Percentiles rank a stretch among this genome's conserved stretches.
phyloP scores from a whole-genome alignment of 2,888 invertebrate genomes.

The Dolomedes plantarius region DNA sequence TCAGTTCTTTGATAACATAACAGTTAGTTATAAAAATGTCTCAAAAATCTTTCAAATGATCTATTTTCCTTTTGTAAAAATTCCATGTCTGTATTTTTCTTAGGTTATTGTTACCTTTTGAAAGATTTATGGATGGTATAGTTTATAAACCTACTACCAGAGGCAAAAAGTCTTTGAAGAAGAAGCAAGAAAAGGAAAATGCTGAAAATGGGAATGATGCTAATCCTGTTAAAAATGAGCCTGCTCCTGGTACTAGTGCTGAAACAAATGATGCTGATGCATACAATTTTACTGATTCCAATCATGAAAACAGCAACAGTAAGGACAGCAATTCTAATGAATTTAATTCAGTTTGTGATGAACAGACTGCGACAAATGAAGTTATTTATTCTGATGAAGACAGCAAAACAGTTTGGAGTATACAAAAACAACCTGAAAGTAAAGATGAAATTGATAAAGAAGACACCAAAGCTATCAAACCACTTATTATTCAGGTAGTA shows the following conservation, averaged over 20 bases:
- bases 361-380: slow-evolving; percentile 32
- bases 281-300: slow-evolving; percentile 62
- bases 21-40: too few species aligned
- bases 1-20: too few species aligned
- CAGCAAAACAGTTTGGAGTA: slow-evolving; percentile 67
- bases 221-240: background rate
- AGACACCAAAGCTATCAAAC: slow-evolving; percentile 60
- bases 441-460: slow-evolving; percentile 67
- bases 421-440: slow-evolving; percentile 58
- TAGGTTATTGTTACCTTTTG: slow-evolving; percentile 74
- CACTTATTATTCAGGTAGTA: slow-evolving; percentile 61
- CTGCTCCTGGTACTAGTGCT: slow-evolving; percentile 11
- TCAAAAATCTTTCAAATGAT: too few species aligned
- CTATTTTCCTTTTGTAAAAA: too few species aligned
- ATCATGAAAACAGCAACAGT: slow-evolving; percentile 66
- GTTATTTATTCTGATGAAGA: slow-evolving; percentile 61
- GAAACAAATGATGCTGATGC: slow-evolving; percentile 46
- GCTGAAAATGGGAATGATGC: slow-evolving; percentile 2
- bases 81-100: too few species aligned
- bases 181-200: slow-evolving; percentile 25
- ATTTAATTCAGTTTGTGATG: slow-evolving; percentile 44
- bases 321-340: slow-evolving; percentile 64
- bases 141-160: slow-evolving; percentile 74
- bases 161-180: slow-evolving; percentile 75
- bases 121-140: slow-evolving; percentile 73